Evolutionary conservation across 2,797 vertebrate genomes (phyloP), one percentile per base, ranked within the genome.

Genomic region (Gadopsis marmoratus): DNA sequence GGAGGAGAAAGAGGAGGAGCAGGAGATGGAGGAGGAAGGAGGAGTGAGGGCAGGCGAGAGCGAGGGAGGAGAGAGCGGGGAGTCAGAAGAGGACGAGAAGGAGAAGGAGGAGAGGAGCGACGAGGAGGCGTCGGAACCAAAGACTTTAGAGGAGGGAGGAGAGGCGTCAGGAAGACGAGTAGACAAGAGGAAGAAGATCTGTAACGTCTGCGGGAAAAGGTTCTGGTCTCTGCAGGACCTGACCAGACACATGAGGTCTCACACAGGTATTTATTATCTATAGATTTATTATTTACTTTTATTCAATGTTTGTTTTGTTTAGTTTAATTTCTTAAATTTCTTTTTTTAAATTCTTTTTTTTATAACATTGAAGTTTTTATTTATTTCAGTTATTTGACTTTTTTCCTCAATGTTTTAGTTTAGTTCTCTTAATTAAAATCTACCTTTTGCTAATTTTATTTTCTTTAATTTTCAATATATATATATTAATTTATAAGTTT

Each of bases 191-290:
- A 99, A 99, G 94, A 99, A 99, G 91, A 96, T 99, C 83, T 99
- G 98, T 89, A 96, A 92, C 4, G 97, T 99, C 67, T 99, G 98
- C 81, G 96, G 95, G 71, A 99, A 99, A 82, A 93, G 98, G 43
- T 99, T 99, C 95, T 99, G 98, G 98, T 99, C 97, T 21, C 96
- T 99, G 85, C 98, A 99, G 91, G 98, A 99, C 92, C 95, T 99
- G 91, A 99, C 98, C 0, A 91, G 98, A 70, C 98, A 99, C 93
- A 99, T 98, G 96, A 93, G 98, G 89, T 99, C 98, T 26, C 98
- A 99, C 92, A 99, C 98, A 94, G 98, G 82, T 84, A 29, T 16
- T 45, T 5, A 4, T 45, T 45, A 45, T 45, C 5, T 14, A 45
- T 45, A 5, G 14, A 45, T 45, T 45, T 16, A 12, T 41, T 41